Evolutionary conservation across 2,113 vertebrate genomes (phyloP), one percentile per base, ranked within the genome.

Genomic region (Cariama cristata): DNA sequence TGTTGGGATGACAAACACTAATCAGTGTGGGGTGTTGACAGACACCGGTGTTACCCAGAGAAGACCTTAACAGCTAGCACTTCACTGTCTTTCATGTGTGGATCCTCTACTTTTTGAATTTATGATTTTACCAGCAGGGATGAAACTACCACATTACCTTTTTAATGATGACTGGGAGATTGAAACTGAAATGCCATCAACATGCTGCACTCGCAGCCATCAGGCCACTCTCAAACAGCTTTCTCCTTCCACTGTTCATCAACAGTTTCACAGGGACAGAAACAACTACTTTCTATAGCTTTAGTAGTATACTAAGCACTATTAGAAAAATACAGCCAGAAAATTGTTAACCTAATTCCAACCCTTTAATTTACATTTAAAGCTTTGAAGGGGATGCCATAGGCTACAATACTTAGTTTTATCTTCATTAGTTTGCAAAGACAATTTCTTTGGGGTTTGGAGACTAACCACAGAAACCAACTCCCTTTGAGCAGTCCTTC

Each of bases 381-480:
- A 82, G 40, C 59, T 94, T 79, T 88, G 68, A 97, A 89, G 75
- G 16, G 62, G 35, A 28, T 92, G 69, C 83, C 52, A 72, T 38
- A 75, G 80, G 94, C 74, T 95, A 68, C 33, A 71, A 49, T 68
- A n/a, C 42, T 95, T 86, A 76, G 88, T 90, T 90, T 94, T 82
- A 84, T 83, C 72, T 88, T 82, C 22, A 67, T 86, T 77, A 92
- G 80, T 84, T 72, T 97, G 86, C 74, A 94, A 83, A 89, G 71
- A 88, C 83, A 95, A 94, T 90, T 92, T 97, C 77, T 64, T 83
- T 66, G 73, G 28, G 52, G 47, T 88, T 87, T 95, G 76, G 88
- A 93, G 66, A 75, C 90, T 86, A 64, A 77, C 75, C 15, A 22
- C 9, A 76, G 58, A 80, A 83, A 68, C 15, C 28, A 93, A 71